phyloP scores from a whole-genome alignment of 2,113 vertebrate genomes.

The Heterotis niloticus region DNA sequence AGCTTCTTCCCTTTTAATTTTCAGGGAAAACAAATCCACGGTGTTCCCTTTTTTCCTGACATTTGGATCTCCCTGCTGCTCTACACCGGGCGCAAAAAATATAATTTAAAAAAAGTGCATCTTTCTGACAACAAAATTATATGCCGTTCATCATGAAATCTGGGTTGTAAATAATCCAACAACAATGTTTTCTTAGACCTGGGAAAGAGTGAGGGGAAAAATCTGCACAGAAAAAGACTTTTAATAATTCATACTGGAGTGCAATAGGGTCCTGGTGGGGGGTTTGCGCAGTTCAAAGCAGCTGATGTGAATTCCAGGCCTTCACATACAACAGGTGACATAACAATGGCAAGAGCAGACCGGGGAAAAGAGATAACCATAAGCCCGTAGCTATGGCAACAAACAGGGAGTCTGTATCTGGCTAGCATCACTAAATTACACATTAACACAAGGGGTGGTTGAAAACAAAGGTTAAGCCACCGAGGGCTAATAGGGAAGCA shows the following conservation, averaged over 20 bases:
- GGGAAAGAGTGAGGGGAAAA: neutral
- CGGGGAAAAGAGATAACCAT: conserved; percentile 63
- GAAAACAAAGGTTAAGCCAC: conserved; percentile 63
- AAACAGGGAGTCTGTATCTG: conserved; percentile 76
- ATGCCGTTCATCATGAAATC: neutral
- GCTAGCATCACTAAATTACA: conserved; percentile 74
- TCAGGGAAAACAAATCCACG: neutral
- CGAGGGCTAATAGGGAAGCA: conserved; percentile 69
- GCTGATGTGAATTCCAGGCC: conserved; percentile 40
- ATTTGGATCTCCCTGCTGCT: neutral
- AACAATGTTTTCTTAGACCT: conserved; percentile 8
- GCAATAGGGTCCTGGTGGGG: neutral
- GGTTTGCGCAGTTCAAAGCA: neutral
- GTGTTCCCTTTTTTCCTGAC: neutral
- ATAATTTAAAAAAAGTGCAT: neutral
- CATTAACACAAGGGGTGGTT: conserved; percentile 61
- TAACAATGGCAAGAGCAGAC: conserved; percentile 61
- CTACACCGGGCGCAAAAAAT: neutral
- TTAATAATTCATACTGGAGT: conserved; percentile 20
- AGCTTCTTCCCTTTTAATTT: neutral
- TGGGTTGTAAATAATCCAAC: neutral
- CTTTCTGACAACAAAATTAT: neutral
- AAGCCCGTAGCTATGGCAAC: conserved; percentile 73
- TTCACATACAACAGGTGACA: conserved; percentile 60
- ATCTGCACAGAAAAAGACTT: conserved; percentile 5